A percentile compares a stretch with the other conserved stretches of the same genome.
These are phyloP conservation scores for Drosophila pseudotalamancana DNA, from an alignment of 2,888 invertebrate genomes.

Conservation along the genomic window DNA sequence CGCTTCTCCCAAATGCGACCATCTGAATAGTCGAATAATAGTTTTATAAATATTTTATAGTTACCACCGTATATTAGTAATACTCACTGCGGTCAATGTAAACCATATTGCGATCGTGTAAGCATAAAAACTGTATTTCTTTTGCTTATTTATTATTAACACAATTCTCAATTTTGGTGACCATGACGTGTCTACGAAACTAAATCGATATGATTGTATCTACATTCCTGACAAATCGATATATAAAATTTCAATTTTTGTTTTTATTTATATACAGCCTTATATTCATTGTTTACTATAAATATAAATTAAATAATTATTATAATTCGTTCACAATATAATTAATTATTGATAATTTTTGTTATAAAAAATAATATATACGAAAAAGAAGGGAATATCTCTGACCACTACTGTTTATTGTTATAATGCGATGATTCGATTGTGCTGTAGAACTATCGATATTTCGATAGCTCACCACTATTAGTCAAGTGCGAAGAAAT, in stretches of 20 bases:
- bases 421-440: slow-evolving; percentile 9
- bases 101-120: slow-evolving; percentile 44
- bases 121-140: slow-evolving; percentile 6
- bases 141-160: slow-evolving; percentile 8
- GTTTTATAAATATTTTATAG: neutral
- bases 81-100: slow-evolving; percentile 68
- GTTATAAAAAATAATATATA: no score
- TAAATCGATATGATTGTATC: neutral
- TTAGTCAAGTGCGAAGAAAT: slow-evolving; percentile 33
- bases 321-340: no score
- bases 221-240: slow-evolving; percentile 5
- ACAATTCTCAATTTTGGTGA: slow-evolving; percentile 4
- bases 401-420: neutral
- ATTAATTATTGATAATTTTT: neutral
- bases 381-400: neutral
- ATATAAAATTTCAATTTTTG: neutral
- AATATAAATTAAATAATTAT: no score
- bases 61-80: neutral
- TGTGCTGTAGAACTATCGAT: slow-evolving; percentile 23
- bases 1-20: slow-evolving; percentile 77
- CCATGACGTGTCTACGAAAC: slow-evolving; percentile 40
- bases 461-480: slow-evolving; percentile 12
- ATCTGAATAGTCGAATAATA: no score
- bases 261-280: neutral
- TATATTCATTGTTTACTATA: no score